Evolutionary conservation across 2,888 invertebrate species (phyloP).

Genomic region (Chaetogeoica ovagalla): DNA sequence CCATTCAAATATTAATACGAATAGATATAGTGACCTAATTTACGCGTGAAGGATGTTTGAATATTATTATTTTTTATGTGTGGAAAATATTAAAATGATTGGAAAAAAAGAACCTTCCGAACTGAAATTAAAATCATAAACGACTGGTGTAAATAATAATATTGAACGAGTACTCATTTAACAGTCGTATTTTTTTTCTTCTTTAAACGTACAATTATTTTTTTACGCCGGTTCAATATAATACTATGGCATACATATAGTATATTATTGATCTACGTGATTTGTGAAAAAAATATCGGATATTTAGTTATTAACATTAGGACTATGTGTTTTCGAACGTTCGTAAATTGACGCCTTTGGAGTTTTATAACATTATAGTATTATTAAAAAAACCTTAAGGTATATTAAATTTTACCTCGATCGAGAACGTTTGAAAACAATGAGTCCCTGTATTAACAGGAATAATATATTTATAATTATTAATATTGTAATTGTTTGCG

Average conservation of each 20-base stretch:
- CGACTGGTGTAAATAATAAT: too few relatives aligned
- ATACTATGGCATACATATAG: too few relatives aligned
- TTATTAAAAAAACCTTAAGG: background rate
- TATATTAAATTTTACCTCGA: background rate
- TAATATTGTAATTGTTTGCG: too few relatives aligned
- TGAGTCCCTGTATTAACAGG: too few relatives aligned
- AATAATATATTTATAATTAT: too few relatives aligned
- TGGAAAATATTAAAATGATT: background rate
- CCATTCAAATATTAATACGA: background rate
- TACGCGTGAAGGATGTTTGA: background rate
- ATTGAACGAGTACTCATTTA: background rate
- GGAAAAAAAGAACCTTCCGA: background rate
- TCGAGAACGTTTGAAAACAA: background rate
- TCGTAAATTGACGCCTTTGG: background rate
- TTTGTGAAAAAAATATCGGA: background rate
- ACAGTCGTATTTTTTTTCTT: background rate
- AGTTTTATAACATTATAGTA: background rate
- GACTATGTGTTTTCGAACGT: background rate
- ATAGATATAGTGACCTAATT: background rate
- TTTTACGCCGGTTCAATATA: background rate
- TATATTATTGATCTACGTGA: too few relatives aligned
- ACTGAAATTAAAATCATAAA: too few relatives aligned
- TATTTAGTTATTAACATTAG: too few relatives aligned
- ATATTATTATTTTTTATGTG: background rate
- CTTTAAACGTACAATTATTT: background rate